phyloP scores from a whole-genome alignment of 2,888 invertebrate genomes.

The Portevinia maculata region DNA sequence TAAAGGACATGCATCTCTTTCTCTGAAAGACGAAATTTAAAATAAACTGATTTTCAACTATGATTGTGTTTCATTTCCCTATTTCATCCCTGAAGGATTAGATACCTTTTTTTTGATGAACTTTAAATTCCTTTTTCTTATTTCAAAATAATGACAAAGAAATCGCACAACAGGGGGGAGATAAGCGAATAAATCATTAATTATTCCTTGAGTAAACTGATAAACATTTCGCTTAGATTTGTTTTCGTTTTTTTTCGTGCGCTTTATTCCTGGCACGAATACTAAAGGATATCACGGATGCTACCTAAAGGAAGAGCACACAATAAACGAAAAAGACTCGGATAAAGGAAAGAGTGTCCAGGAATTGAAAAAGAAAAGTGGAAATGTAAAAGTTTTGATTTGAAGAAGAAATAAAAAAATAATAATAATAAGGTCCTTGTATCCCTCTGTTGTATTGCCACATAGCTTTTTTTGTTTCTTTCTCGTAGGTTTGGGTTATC shows the following conservation, averaged over 20 bases:
- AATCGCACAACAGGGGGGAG: slow-evolving; percentile 70
- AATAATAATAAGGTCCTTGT: slow-evolving; percentile 57
- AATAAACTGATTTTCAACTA: slow-evolving; percentile 67
- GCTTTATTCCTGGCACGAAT: slow-evolving; percentile 6
- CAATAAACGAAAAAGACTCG: slow-evolving; percentile 16
- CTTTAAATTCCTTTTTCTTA: slow-evolving; percentile 38
- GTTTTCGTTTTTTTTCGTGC: slow-evolving; percentile 27
- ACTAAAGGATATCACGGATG: slow-evolving; percentile 36
- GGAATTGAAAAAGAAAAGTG: slow-evolving; percentile 39
- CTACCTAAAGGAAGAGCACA: neutral
- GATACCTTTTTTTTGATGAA: slow-evolving; percentile 16
- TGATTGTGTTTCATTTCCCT: slow-evolving; percentile 57
- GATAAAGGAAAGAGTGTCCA: slow-evolving; percentile 8
- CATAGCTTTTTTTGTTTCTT: slow-evolving; percentile 58
- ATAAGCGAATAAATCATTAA: slow-evolving; percentile 76
- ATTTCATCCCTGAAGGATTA: slow-evolving; percentile 60
- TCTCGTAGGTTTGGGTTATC: slow-evolving; percentile 52
- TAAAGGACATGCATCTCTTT: slow-evolving; percentile 57
- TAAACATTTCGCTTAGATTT: slow-evolving; percentile 66
- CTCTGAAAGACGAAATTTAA: slow-evolving; percentile 53
- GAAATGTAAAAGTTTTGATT: slow-evolving; percentile 71
- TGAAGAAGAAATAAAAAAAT: slow-evolving; percentile 24
- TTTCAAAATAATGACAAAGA: slow-evolving; percentile 71
- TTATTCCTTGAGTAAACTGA: slow-evolving; percentile 75
- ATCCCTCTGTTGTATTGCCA: slow-evolving; percentile 57